These are phyloP conservation scores for Agrochola circellaris DNA, from an alignment of 2,888 invertebrate genomes.

Conservation along the genomic window DNA sequence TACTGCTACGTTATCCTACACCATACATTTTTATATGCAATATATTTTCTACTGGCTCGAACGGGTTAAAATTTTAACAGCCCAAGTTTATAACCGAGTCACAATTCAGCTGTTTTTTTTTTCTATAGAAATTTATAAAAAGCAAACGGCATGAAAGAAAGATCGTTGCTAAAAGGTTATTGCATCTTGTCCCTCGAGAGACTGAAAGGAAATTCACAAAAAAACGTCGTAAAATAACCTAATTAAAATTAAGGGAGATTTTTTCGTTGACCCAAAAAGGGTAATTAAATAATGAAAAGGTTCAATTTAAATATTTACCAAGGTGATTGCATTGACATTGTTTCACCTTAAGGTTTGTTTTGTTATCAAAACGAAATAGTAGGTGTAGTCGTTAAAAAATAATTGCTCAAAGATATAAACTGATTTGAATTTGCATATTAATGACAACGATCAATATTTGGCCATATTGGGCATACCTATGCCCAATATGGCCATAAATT, in stretches of 20 bases:
- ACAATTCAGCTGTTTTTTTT: neutral
- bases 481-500: no score
- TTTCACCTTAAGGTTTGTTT: conserved; percentile 48
- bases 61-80: neutral
- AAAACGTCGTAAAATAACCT: conserved; percentile 38
- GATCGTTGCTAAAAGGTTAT: conserved; percentile 12
- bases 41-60: neutral
- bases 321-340: conserved; percentile 59
- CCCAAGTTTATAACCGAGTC: neutral
- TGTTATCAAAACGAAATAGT: conserved; percentile 40
- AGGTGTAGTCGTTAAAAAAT: conserved; percentile 15
- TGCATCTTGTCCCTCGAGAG: conserved; percentile 1
- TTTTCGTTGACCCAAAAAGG: conserved; percentile 43
- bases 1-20: neutral
- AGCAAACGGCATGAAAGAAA: neutral
- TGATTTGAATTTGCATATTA: conserved; percentile 15
- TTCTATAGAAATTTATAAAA: neutral
- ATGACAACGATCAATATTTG: conserved; percentile 2
- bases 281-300: conserved; percentile 53
- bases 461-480: neutral
- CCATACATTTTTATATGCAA: neutral
- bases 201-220: conserved; percentile 22
- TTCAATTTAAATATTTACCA: conserved; percentile 56
- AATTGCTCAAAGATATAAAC: conserved; percentile 21
- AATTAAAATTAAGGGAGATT: conserved; percentile 49